Percentiles rank a stretch among this genome's conserved stretches.
These are phyloP conservation scores for Spatula versicolor DNA, from an alignment of 2,797 vertebrate species.

Conservation along the genomic window DNA sequence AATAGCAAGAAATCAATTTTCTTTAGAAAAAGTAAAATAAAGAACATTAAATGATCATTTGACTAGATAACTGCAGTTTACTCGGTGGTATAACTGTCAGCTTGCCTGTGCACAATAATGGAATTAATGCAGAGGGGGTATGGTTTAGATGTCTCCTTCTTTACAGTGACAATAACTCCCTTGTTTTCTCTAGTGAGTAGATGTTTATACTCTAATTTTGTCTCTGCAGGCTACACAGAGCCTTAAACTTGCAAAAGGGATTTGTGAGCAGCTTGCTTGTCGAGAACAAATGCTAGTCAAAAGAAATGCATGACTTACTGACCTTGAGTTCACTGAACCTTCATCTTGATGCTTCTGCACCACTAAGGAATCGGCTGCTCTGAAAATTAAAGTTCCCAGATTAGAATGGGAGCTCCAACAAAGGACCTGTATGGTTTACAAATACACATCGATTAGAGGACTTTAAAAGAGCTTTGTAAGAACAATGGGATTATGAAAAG, in stretches of 20 bases:
- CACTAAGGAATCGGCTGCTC: not conserved
- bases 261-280: constrained; percentile 69
- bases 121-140: constrained; percentile 64
- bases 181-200: constrained; percentile 72
- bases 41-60: constrained; percentile 76
- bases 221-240: constrained; percentile 66
- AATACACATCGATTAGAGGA: constrained; percentile 26
- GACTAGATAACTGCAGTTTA: constrained; percentile 71
- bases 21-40: constrained; percentile 74
- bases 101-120: constrained; percentile 55
- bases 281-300: constrained; percentile 61
- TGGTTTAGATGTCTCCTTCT: constrained; percentile 65
- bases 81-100: constrained; percentile 68
- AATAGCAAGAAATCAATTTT: constrained; percentile 77
- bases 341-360: constrained; percentile 42
- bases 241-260: constrained; percentile 68
- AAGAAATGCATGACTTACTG: constrained; percentile 52
- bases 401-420: constrained; percentile 25
- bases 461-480: constrained; percentile 25
- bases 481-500: constrained; percentile 56
- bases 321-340: constrained; percentile 63
- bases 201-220: constrained; percentile 76
- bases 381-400: constrained; percentile 34
- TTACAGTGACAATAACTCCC: constrained; percentile 73
- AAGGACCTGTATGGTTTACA: constrained; percentile 27